Conservation (phyloP, 2,797 vertebrate genomes). For the Cottoperca gobio region DNA sequence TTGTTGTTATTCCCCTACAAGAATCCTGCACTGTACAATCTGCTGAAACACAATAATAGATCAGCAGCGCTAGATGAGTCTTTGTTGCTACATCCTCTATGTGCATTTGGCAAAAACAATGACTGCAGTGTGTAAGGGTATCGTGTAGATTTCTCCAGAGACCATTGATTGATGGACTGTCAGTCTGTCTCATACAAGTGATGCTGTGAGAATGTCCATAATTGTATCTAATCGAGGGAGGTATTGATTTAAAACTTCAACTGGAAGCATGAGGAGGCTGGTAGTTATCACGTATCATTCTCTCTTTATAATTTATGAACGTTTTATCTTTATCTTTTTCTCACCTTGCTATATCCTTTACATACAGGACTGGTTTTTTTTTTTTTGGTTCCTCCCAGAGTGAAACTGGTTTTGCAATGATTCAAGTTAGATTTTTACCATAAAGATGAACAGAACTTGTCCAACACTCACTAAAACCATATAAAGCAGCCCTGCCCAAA, state of each 20-base stretch:
- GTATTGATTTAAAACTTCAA: slow-evolving; percentile 75
- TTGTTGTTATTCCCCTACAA: slow-evolving; percentile 39
- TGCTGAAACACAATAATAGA: slow-evolving; percentile 45
- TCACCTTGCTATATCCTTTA: slow-evolving; percentile 56
- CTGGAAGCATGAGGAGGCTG: slow-evolving; percentile 51
- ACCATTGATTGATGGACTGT: slow-evolving; percentile 75
- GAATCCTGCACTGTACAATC: slow-evolving; percentile 26
- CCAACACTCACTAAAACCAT: neutral
- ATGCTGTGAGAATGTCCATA: slow-evolving; percentile 70
- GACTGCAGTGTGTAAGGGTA: slow-evolving; percentile 20
- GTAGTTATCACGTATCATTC: slow-evolving; percentile 61
- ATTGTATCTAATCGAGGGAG: slow-evolving; percentile 69
- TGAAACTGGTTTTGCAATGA: slow-evolving; percentile 13
- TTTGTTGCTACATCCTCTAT: slow-evolving; percentile 36
- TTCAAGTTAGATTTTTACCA: slow-evolving; percentile 18
- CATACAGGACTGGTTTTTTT: slow-evolving; percentile 13
- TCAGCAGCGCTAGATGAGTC: slow-evolving; percentile 32
- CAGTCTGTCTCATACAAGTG: slow-evolving; percentile 68
- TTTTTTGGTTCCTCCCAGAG: slow-evolving; percentile 16
- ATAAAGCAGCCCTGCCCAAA: neutral
- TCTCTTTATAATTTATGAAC: slow-evolving; percentile 72
- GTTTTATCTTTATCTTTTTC: slow-evolving; percentile 54
- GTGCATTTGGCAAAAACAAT: slow-evolving; percentile 45
- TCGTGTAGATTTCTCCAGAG: slow-evolving; percentile 60
- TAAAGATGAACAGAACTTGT: slow-evolving; percentile 1